Evolutionary conservation across 92 coral and sea anemone genomes (phyloP), one percentile per base, ranked within the genome.

Genomic region (Palythoa heliodiscus): DNA sequence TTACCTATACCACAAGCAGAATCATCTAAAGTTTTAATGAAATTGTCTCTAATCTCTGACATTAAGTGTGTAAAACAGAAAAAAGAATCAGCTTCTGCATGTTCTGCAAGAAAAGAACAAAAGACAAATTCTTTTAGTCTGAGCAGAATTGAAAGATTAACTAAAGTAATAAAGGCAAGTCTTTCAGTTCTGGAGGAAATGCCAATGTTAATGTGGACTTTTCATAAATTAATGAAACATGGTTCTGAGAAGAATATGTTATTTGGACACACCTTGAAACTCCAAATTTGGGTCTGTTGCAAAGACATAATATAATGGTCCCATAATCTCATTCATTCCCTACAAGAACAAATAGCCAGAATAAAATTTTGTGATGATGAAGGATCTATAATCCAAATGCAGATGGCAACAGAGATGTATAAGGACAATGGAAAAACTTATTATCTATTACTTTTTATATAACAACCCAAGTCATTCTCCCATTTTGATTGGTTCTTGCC

Each of bases 271-370:
- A 96, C 99, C 98, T 96, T 90, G 94, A 95, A 98, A 96, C 72
- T 92, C 91, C 7, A 82, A 81, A 52, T 92, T 88, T 70, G 98
- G 91, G 86, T 96, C 94, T 5, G 96, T 91, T 78, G 96, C 95
- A 77, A 96, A 92, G 53, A 96, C 88, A 84, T 96, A 96, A 86
- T 96, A 96, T 72, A 96, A 82, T 43, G 99, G 99, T 13, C 99
- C 99, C 87, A 96, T 89, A 58, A 96, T 96, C 73, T 96, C 99
- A 94, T 96, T 96, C 99, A 96, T 96, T 69, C 99, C 99, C 99
- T 96, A 53, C 50, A 86, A 80, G 37, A 52, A 5, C 35, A 57
- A 73, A 54, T 23, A 23, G 15, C 17, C 20, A 7, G 22, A 38
- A 77, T 11, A 29, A 76, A 23, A 29, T 19, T 35, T 72, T 24